Conservation (phyloP, 2,797 vertebrate species). For the Gobio occitaniae region DNA sequence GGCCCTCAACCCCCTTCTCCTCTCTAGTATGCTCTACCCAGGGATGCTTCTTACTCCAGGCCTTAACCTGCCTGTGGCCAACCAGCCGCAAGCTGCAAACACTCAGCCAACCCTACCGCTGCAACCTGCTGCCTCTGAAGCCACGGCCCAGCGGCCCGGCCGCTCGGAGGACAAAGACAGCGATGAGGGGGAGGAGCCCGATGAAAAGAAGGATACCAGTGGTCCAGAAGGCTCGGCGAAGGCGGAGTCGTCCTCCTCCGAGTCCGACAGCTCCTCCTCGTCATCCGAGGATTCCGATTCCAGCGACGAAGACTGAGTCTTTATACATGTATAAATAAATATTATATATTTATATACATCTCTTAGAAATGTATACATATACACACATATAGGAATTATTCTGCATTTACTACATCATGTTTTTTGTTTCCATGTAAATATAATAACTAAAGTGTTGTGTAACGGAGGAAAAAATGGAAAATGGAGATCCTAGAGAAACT, state of each 20-base stretch:
- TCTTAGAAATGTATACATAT: conserved; percentile 76
- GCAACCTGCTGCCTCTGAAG: conserved; percentile 75
- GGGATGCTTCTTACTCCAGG: conserved; percentile 99
- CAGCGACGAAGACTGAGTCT: conserved; percentile 93
- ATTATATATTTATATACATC: conserved; percentile 86
- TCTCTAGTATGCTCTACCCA: conserved; percentile 99
- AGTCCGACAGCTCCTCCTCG: conserved; percentile 88
- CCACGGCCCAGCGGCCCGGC: conserved; percentile 73
- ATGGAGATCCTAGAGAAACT: conserved; percentile 82
- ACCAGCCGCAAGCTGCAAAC: conserved; percentile 89
- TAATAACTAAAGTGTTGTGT: conserved; percentile 89
- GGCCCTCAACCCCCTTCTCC: conserved; percentile 95
- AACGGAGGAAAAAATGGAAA: conserved; percentile 68
- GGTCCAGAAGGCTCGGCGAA: conserved; percentile 95
- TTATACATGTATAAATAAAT: conserved; percentile 78
- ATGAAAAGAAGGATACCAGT: conserved; percentile 92
- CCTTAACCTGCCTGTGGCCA: conserved; percentile 97
- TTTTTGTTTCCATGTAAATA: conserved; percentile 97
- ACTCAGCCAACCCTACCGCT: conserved; percentile 79
- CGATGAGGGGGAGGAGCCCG: conserved; percentile 83
- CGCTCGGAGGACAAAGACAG: conserved; percentile 76
- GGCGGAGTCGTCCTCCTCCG: conserved; percentile 90
- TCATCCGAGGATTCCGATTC: conserved; percentile 94
- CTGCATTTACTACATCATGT: conserved; percentile 81
- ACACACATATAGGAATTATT: conserved; percentile 80